These are phyloP conservation scores for Gorsachius goisagi DNA, from an alignment of 2,113 vertebrate genomes.

Conservation along the genomic window DNA sequence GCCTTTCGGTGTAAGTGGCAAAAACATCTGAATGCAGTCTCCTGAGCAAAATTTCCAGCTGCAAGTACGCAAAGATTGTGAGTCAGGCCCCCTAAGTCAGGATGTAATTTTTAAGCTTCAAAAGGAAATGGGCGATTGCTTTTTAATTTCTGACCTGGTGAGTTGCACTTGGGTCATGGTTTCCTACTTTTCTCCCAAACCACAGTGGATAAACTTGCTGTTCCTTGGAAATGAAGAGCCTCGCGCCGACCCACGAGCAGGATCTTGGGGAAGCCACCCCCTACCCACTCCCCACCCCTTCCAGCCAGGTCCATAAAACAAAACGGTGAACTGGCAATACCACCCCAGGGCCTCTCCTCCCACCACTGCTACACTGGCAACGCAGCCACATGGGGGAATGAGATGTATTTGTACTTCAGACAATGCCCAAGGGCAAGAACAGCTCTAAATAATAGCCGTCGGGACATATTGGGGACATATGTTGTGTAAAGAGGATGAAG, in stretches of 20 bases:
- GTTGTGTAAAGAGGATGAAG: background rate
- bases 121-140: background rate
- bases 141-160: conserved; percentile 1
- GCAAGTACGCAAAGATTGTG: background rate
- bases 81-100: background rate
- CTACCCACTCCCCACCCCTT: background rate
- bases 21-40: background rate
- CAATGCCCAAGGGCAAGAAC: background rate
- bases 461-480: background rate
- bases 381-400: accelerated
- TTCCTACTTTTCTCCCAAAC: background rate
- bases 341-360: background rate
- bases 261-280: background rate
- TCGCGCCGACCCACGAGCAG: accelerated
- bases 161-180: background rate
- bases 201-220: background rate
- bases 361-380: background rate
- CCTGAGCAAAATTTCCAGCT: background rate
- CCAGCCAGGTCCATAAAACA: background rate
- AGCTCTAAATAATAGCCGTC: background rate
- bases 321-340: background rate
- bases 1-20: background rate
- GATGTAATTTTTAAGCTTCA: background rate
- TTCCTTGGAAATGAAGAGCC: background rate
- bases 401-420: background rate